A percentile compares a stretch with the other conserved stretches of the same genome.
Conservation (phyloP, 1,140 invertebrate species). For the Fopius arisanus region DNA sequence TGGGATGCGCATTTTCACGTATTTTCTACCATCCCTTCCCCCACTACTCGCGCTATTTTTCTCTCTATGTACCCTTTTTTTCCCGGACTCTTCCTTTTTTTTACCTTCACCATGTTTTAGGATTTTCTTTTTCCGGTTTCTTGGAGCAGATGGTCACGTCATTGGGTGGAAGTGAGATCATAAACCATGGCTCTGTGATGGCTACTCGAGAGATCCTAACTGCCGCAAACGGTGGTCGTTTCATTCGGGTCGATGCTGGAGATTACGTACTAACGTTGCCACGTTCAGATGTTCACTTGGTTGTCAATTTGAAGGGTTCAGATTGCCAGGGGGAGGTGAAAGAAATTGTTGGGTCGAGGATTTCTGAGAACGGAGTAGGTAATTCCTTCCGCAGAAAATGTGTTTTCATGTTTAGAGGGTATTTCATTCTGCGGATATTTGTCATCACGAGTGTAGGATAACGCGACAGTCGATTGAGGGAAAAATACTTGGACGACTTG, state of each 20-base stretch:
- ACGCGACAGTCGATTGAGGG: too few relatives aligned
- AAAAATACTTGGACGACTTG: too few relatives aligned
- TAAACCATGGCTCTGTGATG: neutral
- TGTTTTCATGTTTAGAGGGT: too few relatives aligned
- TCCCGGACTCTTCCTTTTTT: neutral
- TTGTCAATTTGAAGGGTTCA: neutral
- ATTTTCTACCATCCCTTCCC: neutral
- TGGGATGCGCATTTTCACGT: neutral
- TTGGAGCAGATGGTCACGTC: conserved; percentile 5
- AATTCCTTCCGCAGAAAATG: too few relatives aligned
- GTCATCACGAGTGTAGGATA: too few relatives aligned
- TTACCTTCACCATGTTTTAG: neutral
- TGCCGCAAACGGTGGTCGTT: neutral
- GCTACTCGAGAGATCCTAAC: neutral
- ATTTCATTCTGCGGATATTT: too few relatives aligned
- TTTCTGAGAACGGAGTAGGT: too few relatives aligned
- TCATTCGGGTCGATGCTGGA: neutral
- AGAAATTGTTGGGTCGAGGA: too few relatives aligned
- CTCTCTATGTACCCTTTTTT: neutral
- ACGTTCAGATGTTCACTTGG: neutral
- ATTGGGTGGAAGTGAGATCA: conserved; percentile 9
- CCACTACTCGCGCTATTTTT: neutral
- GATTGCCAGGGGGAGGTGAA: neutral
- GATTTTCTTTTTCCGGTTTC: neutral
- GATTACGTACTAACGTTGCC: neutral